Evolutionary conservation across 2,797 vertebrate species (phyloP).

Genomic region (Hydrolagus colliei): DNA sequence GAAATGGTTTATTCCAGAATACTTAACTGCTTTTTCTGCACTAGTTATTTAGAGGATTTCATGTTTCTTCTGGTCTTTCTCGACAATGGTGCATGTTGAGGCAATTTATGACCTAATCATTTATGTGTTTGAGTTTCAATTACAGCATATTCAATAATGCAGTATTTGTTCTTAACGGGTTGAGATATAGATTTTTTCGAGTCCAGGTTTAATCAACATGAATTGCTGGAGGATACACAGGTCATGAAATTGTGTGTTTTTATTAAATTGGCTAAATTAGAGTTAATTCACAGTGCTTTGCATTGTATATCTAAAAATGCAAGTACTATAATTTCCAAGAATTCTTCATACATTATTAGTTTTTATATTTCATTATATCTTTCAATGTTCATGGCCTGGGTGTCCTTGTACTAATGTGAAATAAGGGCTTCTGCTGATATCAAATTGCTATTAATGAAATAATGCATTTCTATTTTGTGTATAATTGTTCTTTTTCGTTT

Average conservation of each 20-base stretch:
- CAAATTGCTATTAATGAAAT: neutral
- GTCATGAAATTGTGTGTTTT: neutral
- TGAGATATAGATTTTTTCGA: neutral
- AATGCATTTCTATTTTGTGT: neutral
- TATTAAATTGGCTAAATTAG: too few relatives aligned
- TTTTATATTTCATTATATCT: neutral
- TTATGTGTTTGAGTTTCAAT: neutral
- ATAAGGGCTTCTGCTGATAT: neutral
- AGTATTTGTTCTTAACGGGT: neutral
- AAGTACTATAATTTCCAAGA: neutral
- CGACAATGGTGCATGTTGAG: neutral
- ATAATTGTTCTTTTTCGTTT: neutral
- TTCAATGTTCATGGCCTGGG: neutral
- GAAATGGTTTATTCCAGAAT: neutral
- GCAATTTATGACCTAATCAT: neutral
- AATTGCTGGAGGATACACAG: neutral
- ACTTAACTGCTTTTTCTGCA: neutral
- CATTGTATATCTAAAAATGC: too few relatives aligned
- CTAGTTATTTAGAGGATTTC: neutral
- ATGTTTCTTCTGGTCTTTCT: neutral
- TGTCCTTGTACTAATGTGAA: constrained; percentile 5
- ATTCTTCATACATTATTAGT: neutral
- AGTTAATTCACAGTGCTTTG: too few relatives aligned
- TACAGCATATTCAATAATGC: neutral
- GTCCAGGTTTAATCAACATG: neutral